phyloP scores from a whole-genome alignment of 2,113 vertebrate species.

The Perca fluviatilis region DNA sequence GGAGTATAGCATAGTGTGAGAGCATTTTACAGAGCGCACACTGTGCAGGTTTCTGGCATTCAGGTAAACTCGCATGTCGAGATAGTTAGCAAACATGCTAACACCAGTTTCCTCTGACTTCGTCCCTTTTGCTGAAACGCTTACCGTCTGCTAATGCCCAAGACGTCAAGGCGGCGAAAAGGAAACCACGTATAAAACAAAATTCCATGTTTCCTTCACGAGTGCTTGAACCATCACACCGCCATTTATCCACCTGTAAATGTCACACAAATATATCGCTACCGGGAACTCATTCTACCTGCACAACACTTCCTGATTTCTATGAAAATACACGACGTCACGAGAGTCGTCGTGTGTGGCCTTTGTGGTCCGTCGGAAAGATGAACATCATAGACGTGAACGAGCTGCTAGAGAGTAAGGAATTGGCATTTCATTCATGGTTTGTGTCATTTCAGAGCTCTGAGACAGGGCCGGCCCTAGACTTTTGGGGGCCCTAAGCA shows the following conservation, averaged over 20 bases:
- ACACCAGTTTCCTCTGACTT: background rate
- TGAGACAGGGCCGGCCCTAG: no score
- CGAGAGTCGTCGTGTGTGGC: background rate
- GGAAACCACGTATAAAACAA: constrained; percentile 40
- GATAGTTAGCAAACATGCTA: constrained; percentile 54
- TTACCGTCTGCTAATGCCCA: constrained; percentile 67
- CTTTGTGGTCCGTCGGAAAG: constrained; percentile 30
- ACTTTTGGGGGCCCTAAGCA: no score
- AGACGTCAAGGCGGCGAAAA: constrained; percentile 50
- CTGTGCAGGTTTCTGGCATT: background rate
- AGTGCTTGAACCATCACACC: constrained; percentile 53
- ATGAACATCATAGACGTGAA: rapidly evolving
- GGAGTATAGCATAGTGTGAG: background rate
- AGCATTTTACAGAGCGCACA: no score
- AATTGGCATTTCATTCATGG: background rate
- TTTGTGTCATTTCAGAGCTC: background rate
- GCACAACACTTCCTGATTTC: constrained; percentile 50
- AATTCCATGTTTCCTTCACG: constrained; percentile 56
- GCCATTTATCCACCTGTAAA: background rate
- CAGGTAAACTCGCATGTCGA: background rate
- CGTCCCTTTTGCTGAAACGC: background rate
- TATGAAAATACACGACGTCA: constrained; percentile 54
- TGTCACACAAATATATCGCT: background rate
- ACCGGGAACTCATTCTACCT: no score
- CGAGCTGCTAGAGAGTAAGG: background rate